Evolutionary conservation across 2,113 vertebrate species (phyloP), one percentile per base, ranked within the genome.

Genomic region (Rana temporaria): DNA sequence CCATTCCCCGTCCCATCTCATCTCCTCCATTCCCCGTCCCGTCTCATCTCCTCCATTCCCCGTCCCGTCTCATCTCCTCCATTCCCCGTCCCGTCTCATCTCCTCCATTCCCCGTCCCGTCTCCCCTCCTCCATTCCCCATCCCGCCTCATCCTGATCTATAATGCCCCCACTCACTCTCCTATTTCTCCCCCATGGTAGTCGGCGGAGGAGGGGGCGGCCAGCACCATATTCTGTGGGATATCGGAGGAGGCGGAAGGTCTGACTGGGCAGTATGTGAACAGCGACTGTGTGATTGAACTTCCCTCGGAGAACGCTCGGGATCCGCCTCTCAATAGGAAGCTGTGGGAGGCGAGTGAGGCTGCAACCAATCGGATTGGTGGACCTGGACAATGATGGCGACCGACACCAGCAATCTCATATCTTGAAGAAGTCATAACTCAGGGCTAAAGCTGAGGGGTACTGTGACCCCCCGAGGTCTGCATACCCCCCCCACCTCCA

Each of bases 261-360:
- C 84, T 97, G 85, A 92, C 89, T 0, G 96, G 96, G 12, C 97
- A 96, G 81, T 96, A 96, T 69, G 93, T 97, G 0, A 92, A 92
- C 87, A 93, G 94, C 8, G 88, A 91, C 86, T 97, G 95, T 81
- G 34, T 84, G 2, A 83, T 97, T 71, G 80, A 14, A 0, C 91
- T 94, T 20, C 95, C 96, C 0, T 64, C 90, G 0, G 19, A 56
- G 0, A 52, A 88, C 0, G 94, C 94, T 18, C 87, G 80, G 0
- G 96, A 98, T 0, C 0, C 87, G 0, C 89, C 87, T 3, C 78
- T 96, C 0, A 93, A 92, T 0, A 86, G 85, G 68, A 94, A 96
- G 73, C 93, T 94, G 85, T 97, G 95, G 92, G 94, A 96, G 26
- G 83, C 93, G 1, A 90, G 93, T 0, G 93, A 93, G 86, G 87